Evolutionary conservation across 1,140 invertebrate genomes (phyloP).

Genomic region (Philopotamus ludificatus): DNA sequence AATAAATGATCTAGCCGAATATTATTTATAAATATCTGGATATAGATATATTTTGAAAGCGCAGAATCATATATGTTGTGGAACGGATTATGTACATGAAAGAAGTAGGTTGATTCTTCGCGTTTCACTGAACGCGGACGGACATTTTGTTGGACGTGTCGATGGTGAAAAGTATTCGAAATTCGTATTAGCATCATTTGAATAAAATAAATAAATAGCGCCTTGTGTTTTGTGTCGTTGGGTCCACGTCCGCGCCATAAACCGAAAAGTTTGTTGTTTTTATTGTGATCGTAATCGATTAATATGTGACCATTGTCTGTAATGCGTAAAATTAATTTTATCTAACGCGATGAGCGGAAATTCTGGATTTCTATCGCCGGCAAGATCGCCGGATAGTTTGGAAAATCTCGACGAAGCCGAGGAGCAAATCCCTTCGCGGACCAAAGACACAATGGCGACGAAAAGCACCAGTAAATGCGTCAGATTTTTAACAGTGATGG

Average conservation of each 20-base stretch:
- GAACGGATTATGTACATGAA: neutral
- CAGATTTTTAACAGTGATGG: conserved; percentile 88
- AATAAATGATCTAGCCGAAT: too few species aligned
- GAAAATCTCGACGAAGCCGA: conserved; percentile 40
- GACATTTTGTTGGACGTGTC: neutral
- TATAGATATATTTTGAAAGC: neutral
- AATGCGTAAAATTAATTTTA: neutral
- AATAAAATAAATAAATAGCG: too few species aligned
- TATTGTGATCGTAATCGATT: neutral
- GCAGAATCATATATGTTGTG: too few species aligned
- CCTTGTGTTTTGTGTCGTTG: neutral
- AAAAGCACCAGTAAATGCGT: conserved; percentile 80
- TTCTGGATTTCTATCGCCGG: conserved; percentile 30
- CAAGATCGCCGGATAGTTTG: conserved; percentile 17
- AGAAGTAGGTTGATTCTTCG: neutral
- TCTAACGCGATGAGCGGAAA: conserved; percentile 23
- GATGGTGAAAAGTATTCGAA: neutral
- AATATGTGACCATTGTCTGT: neutral
- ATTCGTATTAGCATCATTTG: too few species aligned
- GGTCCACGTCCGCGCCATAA: neutral
- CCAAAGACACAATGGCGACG: conserved; percentile 69
- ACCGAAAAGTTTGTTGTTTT: neutral
- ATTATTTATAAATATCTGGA: too few species aligned
- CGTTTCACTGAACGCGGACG: neutral
- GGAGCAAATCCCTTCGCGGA: conserved; percentile 45